Evolutionary conservation across 2,113 vertebrate genomes (phyloP).

Genomic region (Macrotis lagotis): DNA sequence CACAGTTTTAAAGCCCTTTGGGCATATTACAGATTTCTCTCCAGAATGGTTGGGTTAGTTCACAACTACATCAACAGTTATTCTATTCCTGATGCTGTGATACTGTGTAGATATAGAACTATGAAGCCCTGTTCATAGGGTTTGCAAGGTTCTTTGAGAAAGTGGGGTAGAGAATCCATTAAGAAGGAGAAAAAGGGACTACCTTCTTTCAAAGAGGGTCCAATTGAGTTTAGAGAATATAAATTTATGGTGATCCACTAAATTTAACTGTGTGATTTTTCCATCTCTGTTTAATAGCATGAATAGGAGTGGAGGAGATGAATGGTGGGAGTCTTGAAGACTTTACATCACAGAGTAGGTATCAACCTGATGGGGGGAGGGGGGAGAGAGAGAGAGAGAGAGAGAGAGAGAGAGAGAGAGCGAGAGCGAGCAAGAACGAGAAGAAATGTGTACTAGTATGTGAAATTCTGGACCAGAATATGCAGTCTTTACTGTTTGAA

Average conservation of each 20-base stretch:
- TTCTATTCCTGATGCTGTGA: not conserved
- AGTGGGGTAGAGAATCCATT: not conserved
- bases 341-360: no score
- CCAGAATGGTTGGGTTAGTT: no score
- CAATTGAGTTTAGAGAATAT: not conserved
- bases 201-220: not conserved
- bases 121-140: not conserved
- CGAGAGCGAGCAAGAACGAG: not conserved
- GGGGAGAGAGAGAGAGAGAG: no score
- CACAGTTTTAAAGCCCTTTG: no score
- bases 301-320: not conserved
- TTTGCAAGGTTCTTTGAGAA: not conserved
- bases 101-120: not conserved
- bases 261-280: not conserved
- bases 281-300: not conserved
- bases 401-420: not conserved
- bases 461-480: not conserved
- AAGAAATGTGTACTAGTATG: not conserved
- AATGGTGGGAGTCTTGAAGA: not conserved
- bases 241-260: not conserved
- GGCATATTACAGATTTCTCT: no score
- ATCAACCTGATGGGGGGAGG: no score
- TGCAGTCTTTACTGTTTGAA: not conserved
- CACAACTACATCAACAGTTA: no score
- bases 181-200: not conserved